Evolutionary conservation across 2,797 vertebrate species (phyloP).

Genomic region (Smutsia temminckii): DNA sequence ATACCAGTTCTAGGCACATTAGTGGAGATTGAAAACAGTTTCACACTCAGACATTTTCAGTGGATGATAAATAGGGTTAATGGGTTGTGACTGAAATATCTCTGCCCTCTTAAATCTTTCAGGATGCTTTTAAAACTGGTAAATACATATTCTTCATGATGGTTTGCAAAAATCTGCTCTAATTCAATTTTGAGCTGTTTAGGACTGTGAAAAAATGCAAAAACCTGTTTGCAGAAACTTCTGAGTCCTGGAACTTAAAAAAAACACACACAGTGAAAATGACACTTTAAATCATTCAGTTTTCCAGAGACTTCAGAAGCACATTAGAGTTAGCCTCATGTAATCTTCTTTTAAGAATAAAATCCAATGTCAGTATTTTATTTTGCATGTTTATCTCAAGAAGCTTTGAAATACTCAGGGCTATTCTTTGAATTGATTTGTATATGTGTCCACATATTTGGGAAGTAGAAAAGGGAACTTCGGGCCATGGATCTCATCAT

Average conservation of each 20-base stretch:
- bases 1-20: conserved; percentile 68
- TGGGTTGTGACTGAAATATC: conserved; percentile 67
- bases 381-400: conserved; percentile 36
- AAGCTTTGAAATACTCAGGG: not conserved
- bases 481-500: not conserved
- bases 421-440: not conserved
- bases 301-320: conserved; percentile 42
- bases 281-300: conserved; percentile 6
- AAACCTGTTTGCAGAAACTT: conserved; percentile 47
- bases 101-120: conserved; percentile 73
- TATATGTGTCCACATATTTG: not conserved
- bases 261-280: not conserved
- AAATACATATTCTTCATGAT: conserved; percentile 56
- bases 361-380: conserved; percentile 46
- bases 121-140: conserved; percentile 67
- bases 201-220: conserved; percentile 63
- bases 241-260: not conserved
- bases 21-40: conserved; percentile 65
- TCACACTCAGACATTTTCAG: conserved; percentile 70
- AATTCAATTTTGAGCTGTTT: conserved; percentile 64
- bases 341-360: conserved; percentile 44
- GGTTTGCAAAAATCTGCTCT: not conserved
- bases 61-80: conserved; percentile 76
- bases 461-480: not conserved
- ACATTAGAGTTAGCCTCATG: not conserved